Evolutionary conservation across 2,797 vertebrate genomes (phyloP).

Genomic region (Myotis daubentonii): DNA sequence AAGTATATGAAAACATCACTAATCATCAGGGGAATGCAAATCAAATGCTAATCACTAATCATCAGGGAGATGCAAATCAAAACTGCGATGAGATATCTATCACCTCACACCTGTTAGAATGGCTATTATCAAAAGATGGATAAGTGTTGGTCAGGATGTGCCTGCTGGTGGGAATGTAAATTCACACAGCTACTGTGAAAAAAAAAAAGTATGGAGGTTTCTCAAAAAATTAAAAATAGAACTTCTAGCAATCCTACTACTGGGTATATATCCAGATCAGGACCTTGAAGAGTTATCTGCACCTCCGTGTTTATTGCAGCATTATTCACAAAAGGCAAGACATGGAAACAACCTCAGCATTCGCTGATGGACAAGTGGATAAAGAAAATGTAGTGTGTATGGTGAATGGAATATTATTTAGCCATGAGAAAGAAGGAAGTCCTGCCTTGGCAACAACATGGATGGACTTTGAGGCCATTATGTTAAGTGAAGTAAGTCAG

Average conservation of each 20-base stretch:
- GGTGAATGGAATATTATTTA: background rate
- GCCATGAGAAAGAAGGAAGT: background rate
- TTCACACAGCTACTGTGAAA: background rate
- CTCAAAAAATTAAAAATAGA: background rate
- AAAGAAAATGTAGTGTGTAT: background rate
- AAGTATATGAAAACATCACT: background rate
- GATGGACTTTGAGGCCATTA: background rate
- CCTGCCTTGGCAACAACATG: background rate
- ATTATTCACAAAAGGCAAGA: background rate
- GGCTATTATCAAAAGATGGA: background rate
- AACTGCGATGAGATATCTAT: background rate
- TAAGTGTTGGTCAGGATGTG: background rate
- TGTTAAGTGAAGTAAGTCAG: background rate
- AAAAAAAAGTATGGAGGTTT: background rate
- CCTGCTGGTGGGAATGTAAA: background rate
- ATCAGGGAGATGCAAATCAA: constrained; percentile 9
- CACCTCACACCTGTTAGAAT: background rate
- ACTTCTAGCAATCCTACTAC: background rate
- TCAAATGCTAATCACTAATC: background rate
- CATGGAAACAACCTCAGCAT: background rate
- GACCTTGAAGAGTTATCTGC: background rate
- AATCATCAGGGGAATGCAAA: background rate
- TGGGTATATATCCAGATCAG: background rate
- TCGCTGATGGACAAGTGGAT: background rate
- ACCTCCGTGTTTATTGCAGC: background rate